A percentile compares a stretch with the other conserved stretches of the same genome.
These are phyloP conservation scores for Caenorhabditis briggsae DNA, from an alignment of 1,140 invertebrate species.

Conservation along the genomic window DNA sequence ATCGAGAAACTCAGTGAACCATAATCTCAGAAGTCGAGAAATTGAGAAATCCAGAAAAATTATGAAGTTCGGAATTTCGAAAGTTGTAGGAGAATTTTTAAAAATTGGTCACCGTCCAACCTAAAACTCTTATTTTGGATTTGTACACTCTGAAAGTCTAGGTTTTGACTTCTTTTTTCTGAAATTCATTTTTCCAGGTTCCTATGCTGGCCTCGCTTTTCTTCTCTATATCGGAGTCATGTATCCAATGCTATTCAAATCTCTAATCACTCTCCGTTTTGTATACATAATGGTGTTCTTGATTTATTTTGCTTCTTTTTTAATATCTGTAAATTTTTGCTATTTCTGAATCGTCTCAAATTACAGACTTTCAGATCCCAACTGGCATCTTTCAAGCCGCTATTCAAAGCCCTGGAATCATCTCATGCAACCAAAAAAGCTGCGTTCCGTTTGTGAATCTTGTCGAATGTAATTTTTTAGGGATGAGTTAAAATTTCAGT, in stretches of 20 bases:
- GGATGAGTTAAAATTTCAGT: background rate
- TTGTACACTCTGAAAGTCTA: no score
- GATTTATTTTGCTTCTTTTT: background rate
- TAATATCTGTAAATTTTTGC: background rate
- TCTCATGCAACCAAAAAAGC: background rate
- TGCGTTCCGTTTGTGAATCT: slow-evolving; percentile 23
- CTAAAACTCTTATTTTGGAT: no score
- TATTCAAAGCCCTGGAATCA: slow-evolving; percentile 3
- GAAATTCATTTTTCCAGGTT: background rate
- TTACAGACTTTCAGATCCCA: background rate
- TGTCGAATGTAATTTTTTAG: background rate
- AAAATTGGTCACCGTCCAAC: no score
- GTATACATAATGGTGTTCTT: background rate
- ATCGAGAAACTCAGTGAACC: no score
- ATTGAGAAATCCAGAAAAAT: no score
- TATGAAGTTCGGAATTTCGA: no score
- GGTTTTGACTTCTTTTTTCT: no score
- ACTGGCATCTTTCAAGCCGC: slow-evolving; percentile 7
- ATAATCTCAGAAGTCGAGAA: no score
- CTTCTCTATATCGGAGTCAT: slow-evolving; percentile 7
- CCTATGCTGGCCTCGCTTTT: background rate
- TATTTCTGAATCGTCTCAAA: background rate
- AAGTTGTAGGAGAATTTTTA: no score
- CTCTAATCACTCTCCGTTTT: background rate
- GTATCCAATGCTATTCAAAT: slow-evolving; percentile 1